These are phyloP conservation scores for Cheilosia impressa DNA, from an alignment of 2,888 invertebrate genomes.

Conservation along the genomic window DNA sequence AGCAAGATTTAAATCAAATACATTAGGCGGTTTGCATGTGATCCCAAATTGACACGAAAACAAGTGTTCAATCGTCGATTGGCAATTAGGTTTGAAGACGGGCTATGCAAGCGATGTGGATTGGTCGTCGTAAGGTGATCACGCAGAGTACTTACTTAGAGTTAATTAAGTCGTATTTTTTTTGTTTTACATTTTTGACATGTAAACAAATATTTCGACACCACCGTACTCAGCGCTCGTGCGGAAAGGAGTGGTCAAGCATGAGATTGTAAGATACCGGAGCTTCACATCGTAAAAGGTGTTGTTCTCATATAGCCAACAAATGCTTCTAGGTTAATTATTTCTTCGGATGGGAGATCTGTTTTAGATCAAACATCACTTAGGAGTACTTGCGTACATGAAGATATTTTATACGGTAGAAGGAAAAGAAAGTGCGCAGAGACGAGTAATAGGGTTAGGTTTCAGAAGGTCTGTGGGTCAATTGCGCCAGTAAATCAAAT, in stretches of 20 bases:
- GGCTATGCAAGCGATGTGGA: not conserved
- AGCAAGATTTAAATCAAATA: not conserved
- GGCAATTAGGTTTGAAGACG: slow-evolving; percentile 20
- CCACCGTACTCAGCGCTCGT: not conserved
- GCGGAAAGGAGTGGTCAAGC: not conserved
- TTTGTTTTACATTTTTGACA: too few species aligned
- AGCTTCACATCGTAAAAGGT: slow-evolving; percentile 5
- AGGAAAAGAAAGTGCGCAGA: too few species aligned
- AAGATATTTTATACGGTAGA: too few species aligned
- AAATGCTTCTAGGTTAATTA: too few species aligned
- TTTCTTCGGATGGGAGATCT: too few species aligned
- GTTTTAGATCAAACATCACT: too few species aligned
- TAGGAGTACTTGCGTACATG: too few species aligned
- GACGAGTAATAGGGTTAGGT: too few species aligned
- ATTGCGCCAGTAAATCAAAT: too few species aligned
- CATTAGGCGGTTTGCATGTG: not conserved
- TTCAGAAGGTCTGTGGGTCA: too few species aligned
- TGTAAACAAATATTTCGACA: too few species aligned
- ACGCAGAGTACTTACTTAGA: not conserved
- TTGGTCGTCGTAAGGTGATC: slow-evolving; percentile 16
- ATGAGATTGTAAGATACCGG: not conserved
- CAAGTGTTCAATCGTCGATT: slow-evolving; percentile 28
- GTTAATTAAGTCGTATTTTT: slow-evolving; percentile 9
- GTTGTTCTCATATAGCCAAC: not conserved
- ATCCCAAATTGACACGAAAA: not conserved